phyloP scores from a whole-genome alignment of 2,888 invertebrate genomes.

The Cartodere bifasciata region DNA sequence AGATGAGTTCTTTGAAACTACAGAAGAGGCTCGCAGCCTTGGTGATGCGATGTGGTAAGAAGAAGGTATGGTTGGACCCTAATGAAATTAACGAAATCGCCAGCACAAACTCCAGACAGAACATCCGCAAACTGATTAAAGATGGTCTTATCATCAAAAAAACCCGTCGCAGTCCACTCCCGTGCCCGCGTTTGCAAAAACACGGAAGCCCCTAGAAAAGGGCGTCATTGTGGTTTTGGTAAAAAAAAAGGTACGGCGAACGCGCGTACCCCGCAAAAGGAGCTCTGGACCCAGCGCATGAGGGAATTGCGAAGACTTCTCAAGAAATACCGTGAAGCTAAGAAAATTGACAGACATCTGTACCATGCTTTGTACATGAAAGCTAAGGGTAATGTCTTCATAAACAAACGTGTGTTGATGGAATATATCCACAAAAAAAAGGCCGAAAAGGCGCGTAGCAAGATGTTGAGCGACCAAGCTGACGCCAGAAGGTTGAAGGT shows the following conservation, averaged over 20 bases:
- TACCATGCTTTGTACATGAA: conserved; percentile 97
- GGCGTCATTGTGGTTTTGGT: conserved; percentile 94
- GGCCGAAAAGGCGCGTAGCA: conserved; percentile 93
- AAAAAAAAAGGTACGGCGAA: conserved; percentile 98
- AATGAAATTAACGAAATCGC: conserved; percentile 98
- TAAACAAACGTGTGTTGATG: conserved; percentile 97
- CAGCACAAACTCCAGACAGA: conserved; percentile 94
- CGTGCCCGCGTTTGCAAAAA: conserved; percentile 93
- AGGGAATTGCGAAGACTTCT: conserved; percentile 84
- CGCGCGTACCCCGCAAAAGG: conserved; percentile 94
- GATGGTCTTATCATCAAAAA: conserved; percentile 99
- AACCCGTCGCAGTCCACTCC: conserved; percentile 97
- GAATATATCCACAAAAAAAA: conserved; percentile 99
- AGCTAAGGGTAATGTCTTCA: conserved; percentile 92
- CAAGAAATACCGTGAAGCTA: conserved; percentile 88
- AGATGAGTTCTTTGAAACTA: conserved; percentile 83
- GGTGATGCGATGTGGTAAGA: conserved; percentile 95
- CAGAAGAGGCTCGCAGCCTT: conserved; percentile 98
- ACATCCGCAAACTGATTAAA: conserved; percentile 96
- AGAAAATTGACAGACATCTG: conserved; percentile 94
- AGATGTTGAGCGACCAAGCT: conserved; percentile 91
- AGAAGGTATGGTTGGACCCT: conserved; percentile 98
- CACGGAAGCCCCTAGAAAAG: conserved; percentile 90
- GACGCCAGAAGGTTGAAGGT: conserved; percentile 91
- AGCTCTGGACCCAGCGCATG: conserved; percentile 87